Evolutionary conservation across 1,140 invertebrate species (phyloP), one percentile per base, ranked within the genome.

Genomic region (Drosophila setifemur): DNA sequence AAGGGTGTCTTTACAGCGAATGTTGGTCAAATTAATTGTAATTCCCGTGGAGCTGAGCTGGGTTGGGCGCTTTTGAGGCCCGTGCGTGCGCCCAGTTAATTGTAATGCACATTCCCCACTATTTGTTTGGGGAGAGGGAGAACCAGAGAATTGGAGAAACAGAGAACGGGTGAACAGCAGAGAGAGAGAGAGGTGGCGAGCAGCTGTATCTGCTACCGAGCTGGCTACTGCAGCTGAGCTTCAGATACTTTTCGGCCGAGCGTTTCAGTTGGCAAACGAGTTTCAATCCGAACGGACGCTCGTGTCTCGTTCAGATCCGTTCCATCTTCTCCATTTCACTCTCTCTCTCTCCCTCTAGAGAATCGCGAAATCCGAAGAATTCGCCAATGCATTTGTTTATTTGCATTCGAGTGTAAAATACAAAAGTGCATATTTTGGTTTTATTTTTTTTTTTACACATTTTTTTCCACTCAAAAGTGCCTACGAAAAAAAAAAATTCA

Each of bases 251-350:
- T 37, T 37, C 14, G 12, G 14, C 19, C 42, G 43, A 60, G 63
- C 43, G 37, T 49, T 60, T 85, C 81, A 83, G 71, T 83, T 73
- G 77, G 55, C 55, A 85, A 83, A 83, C 79, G 66, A 83, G 81
- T 85, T 85, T 75, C 79, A 73, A 67, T 55, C 64, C 79, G 81
- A 74, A 72, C 79, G 79, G 78, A 79, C 81, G 78, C 73, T 78
- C 49, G 53, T 48, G 58, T 58, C 9, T 58, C 73, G 77, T 70
- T 37, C 16, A 12, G 33, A 3, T 37, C 16, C 33, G 33, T 16
- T 18, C 8, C 16, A 16, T 14, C 14, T 37, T 14, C 33, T 8
- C 14, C 33, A 37, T 14, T 7, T 2, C 14, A 12, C 49, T 43
- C 45, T 63, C 78, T 72, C 53, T 72, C 54, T 48, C 37, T 52